These are phyloP conservation scores for Leptinotarsa rubiginosa DNA, from an alignment of 2,888 invertebrate genomes.

Conservation along the genomic window DNA sequence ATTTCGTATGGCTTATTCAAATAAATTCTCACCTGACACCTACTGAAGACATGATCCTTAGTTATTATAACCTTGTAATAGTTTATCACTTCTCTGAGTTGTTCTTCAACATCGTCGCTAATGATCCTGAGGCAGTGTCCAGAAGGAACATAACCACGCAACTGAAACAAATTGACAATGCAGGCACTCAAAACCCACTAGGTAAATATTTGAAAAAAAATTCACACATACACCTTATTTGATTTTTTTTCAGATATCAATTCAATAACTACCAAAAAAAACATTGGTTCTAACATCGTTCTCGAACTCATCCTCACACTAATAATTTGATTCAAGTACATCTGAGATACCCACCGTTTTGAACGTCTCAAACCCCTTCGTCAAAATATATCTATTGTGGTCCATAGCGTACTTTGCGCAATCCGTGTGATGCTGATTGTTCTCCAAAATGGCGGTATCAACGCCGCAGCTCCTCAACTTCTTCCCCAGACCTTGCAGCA, in stretches of 20 bases:
- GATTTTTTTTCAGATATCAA: too few species aligned
- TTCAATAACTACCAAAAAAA: background rate
- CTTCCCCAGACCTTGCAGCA: conserved; percentile 71
- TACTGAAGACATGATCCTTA: conserved; percentile 75
- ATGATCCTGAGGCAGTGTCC: conserved; percentile 73
- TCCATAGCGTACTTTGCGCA: conserved; percentile 68
- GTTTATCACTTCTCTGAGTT: conserved; percentile 75
- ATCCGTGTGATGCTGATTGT: conserved; percentile 67
- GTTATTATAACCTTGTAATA: conserved; percentile 75
- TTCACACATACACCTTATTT: too few species aligned
- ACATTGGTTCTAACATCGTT: background rate
- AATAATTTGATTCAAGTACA: background rate
- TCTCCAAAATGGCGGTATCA: conserved; percentile 70
- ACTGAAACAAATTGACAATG: conserved; percentile 54
- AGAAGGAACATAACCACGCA: conserved; percentile 68
- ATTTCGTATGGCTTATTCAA: background rate
- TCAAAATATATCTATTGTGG: conserved; percentile 71
- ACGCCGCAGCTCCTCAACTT: conserved; percentile 75
- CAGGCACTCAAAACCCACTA: too few species aligned
- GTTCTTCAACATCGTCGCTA: conserved; percentile 70
- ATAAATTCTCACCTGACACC: conserved; percentile 74
- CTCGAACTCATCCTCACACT: too few species aligned
- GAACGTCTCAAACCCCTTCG: conserved; percentile 67
- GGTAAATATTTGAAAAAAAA: too few species aligned
- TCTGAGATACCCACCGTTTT: conserved; percentile 60